Conservation (phyloP, 2,888 invertebrate genomes). For the Aethes cnicana region DNA sequence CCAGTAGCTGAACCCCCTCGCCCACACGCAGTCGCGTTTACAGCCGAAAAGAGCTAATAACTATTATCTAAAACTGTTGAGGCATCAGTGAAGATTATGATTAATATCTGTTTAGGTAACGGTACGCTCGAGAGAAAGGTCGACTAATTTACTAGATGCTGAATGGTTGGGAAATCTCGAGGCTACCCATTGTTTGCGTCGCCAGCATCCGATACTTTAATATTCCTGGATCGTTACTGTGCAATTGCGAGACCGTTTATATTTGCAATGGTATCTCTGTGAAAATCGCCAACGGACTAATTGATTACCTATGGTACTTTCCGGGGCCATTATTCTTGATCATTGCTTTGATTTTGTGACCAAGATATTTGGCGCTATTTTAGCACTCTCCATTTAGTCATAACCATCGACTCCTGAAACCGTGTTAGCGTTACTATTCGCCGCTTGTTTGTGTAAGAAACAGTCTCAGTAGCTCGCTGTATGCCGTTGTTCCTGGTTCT, state of each 20-base stretch:
- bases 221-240: constrained; percentile 4
- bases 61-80: constrained; percentile 76
- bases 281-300: too few relatives aligned
- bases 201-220: not conserved
- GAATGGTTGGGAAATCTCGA: constrained; percentile 39
- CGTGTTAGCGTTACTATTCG: not conserved
- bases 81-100: constrained; percentile 80
- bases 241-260: too few relatives aligned
- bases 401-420: not conserved
- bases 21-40: constrained; percentile 72
- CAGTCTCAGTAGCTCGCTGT: constrained; percentile 16
- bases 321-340: too few relatives aligned
- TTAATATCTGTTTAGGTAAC: constrained; percentile 81
- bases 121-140: constrained; percentile 51
- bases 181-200: constrained; percentile 27
- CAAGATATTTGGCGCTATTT: not conserved
- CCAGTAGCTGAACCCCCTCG: constrained; percentile 66
- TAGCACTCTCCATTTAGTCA: not conserved
- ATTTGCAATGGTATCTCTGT: too few relatives aligned
- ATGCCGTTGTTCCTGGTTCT: constrained; percentile 16
- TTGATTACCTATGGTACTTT: too few relatives aligned
- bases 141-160: constrained; percentile 23
- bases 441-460: constrained; percentile 19
- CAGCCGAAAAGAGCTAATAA: constrained; percentile 74
- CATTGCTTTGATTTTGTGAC: not conserved